Evolutionary conservation across 2,797 vertebrate genomes (phyloP).

Genomic region (Chelon auratus): DNA sequence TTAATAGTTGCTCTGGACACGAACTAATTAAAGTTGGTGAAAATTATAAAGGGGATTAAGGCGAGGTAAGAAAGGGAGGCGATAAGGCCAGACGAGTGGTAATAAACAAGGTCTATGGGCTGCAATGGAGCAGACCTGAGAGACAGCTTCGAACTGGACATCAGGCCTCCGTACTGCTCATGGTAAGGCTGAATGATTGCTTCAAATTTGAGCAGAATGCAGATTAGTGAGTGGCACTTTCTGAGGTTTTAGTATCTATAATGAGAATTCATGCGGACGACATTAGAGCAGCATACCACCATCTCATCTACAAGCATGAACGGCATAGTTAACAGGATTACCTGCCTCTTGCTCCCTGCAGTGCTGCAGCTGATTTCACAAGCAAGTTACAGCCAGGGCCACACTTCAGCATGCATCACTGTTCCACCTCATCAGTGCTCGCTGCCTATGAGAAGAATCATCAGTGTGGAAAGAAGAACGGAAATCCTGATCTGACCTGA

Average conservation of each 20-base stretch:
- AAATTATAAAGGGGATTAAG: constrained; percentile 68
- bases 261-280: constrained; percentile 48
- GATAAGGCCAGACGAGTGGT: constrained; percentile 51
- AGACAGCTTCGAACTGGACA: constrained; percentile 29
- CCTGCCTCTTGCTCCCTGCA: constrained; percentile 33
- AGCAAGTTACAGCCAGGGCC: constrained; percentile 32
- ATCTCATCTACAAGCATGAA: constrained; percentile 46
- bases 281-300: constrained; percentile 36
- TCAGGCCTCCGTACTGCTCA: constrained; percentile 1
- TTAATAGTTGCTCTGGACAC: constrained; percentile 69
- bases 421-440: constrained; percentile 37
- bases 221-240: constrained; percentile 48
- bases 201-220: constrained; percentile 33
- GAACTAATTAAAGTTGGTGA: constrained; percentile 73
- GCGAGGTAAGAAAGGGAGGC: constrained; percentile 56
- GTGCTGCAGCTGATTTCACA: constrained; percentile 53
- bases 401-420: constrained; percentile 41
- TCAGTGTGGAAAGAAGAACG: constrained; percentile 16
- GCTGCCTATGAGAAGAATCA: constrained; percentile 36
- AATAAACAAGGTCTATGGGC: constrained; percentile 53
- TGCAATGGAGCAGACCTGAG: constrained; percentile 38
- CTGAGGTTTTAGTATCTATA: constrained; percentile 28
- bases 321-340: constrained; percentile 61
- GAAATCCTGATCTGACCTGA: constrained; percentile 28
- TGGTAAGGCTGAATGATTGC: constrained; percentile 35